Conservation (phyloP, 2,888 invertebrate genomes). For the Camponotus fellah region DNA sequence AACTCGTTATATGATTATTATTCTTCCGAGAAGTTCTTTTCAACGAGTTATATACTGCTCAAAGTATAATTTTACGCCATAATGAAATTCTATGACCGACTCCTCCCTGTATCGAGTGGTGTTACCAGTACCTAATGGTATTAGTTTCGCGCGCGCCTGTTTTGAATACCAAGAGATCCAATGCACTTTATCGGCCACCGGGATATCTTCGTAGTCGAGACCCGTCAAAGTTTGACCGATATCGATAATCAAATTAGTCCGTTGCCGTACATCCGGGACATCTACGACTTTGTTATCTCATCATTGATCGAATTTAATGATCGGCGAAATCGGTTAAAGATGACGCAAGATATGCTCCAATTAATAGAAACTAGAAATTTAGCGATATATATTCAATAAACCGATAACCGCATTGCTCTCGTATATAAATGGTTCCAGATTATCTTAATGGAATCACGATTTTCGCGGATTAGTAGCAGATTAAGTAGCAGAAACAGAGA, state of each 20-base stretch:
- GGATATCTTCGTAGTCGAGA: constrained; percentile 40
- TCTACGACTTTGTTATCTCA: constrained; percentile 3
- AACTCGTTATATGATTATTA: background rate
- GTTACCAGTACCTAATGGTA: constrained; percentile 36
- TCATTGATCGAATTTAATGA: constrained; percentile 9
- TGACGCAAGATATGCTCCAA: background rate
- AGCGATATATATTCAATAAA: background rate
- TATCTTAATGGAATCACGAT: background rate
- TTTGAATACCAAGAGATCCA: constrained; percentile 46
- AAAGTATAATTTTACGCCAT: constrained; percentile 27
- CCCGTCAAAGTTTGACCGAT: constrained; percentile 54
- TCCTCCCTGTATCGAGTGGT: constrained; percentile 30
- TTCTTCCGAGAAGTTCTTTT: background rate
- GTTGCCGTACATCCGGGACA: background rate
- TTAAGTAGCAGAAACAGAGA: background rate
- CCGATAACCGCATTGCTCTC: background rate
- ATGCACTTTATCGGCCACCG: constrained; percentile 29
- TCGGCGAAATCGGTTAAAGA: background rate
- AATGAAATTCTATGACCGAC: constrained; percentile 37
- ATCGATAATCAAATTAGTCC: constrained; percentile 60
- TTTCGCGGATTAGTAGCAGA: background rate
- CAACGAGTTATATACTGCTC: background rate
- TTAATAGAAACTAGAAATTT: background rate
- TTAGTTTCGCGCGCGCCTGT: constrained; percentile 44
- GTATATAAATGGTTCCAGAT: background rate